phyloP scores from a whole-genome alignment of 2,797 vertebrate genomes.

The Sarcophilus harrisii region DNA sequence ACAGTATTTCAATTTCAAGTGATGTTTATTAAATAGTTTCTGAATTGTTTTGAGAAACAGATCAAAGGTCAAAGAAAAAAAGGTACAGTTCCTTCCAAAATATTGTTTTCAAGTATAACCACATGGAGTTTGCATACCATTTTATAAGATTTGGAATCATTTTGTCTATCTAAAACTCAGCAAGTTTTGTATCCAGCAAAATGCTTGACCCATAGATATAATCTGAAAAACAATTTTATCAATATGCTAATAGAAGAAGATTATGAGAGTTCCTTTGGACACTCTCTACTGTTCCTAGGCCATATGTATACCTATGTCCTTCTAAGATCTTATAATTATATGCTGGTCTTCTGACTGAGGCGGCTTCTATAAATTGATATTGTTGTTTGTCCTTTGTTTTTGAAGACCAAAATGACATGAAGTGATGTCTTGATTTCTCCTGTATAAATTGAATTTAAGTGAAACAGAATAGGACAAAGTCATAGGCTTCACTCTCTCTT shows the following conservation, averaged over 20 bases:
- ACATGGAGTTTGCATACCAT: not conserved
- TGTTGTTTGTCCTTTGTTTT: too few species aligned
- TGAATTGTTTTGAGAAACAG: not conserved
- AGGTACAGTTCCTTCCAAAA: not conserved
- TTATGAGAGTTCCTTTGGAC: not conserved
- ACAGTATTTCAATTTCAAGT: not conserved
- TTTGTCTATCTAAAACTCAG: not conserved
- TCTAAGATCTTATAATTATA: not conserved
- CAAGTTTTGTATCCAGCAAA: not conserved
- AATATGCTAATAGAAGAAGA: not conserved
- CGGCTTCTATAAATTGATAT: not conserved
- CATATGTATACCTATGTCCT: not conserved
- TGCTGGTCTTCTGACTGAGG: too few species aligned
- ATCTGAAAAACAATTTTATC: not conserved
- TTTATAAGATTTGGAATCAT: not conserved
- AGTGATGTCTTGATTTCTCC: too few species aligned
- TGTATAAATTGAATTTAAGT: too few species aligned
- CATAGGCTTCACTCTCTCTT: too few species aligned
- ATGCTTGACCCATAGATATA: not conserved
- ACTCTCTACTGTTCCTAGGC: not conserved
- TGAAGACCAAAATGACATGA: too few species aligned
- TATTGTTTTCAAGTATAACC: not conserved
- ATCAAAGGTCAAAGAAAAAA: not conserved
- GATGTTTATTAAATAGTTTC: not conserved
- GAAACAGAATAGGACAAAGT: too few species aligned